These are phyloP conservation scores for Drosophila nikananu DNA, from an alignment of 1,140 invertebrate genomes.

Conservation along the genomic window DNA sequence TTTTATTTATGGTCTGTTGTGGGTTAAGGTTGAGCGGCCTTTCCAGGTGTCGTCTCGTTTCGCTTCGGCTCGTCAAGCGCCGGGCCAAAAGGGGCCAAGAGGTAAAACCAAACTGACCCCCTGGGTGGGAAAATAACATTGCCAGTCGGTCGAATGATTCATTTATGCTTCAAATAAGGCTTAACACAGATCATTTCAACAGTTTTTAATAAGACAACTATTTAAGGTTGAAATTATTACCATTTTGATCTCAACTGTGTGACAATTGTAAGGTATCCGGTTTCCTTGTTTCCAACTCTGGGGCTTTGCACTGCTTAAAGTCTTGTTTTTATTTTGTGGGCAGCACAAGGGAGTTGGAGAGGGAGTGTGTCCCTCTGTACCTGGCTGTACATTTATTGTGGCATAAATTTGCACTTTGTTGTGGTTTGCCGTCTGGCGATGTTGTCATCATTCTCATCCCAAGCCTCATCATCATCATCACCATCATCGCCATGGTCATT, in stretches of 20 bases:
- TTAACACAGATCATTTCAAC: background rate
- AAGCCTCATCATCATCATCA: background rate
- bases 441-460: constrained; percentile 40
- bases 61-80: constrained; percentile 51
- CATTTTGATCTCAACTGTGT: background rate
- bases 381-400: constrained; percentile 72
- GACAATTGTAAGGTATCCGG: background rate
- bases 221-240: background rate
- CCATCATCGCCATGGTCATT: background rate
- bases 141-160: background rate
- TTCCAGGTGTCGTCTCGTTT: constrained; percentile 63
- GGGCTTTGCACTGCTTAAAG: constrained; percentile 11
- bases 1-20: constrained; percentile 68
- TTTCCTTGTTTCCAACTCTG: background rate
- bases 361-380: background rate
- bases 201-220: background rate
- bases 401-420: constrained; percentile 82
- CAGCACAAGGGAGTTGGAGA: background rate
- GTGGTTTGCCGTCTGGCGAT: constrained; percentile 62
- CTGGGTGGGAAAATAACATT: background rate
- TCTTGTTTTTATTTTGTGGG: constrained; percentile 1
- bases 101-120: background rate
- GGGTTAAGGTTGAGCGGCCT: constrained; percentile 58
- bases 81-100: constrained; percentile 9
- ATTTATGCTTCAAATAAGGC: background rate